phyloP scores from a whole-genome alignment of 1,140 invertebrate species.

The Drosophila miranda region DNA sequence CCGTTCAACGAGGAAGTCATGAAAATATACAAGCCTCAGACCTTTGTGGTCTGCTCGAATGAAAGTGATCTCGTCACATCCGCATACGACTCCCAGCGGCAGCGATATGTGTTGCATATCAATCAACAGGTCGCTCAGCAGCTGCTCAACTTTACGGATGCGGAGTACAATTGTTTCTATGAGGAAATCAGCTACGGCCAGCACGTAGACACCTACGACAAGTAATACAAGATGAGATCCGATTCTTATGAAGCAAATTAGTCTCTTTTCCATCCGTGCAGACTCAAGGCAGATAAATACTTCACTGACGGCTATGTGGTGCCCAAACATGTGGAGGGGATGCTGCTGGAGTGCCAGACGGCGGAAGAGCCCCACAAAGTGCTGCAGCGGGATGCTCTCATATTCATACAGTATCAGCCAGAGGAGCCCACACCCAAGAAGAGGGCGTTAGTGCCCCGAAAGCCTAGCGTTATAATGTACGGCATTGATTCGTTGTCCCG shows the following conservation, averaged over 20 bases:
- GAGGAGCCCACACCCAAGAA: constrained; percentile 1
- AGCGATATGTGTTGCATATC: constrained; percentile 57
- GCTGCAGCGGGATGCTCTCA: constrained; percentile 57
- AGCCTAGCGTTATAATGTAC: constrained; percentile 59
- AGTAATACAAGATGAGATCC: constrained; percentile 13
- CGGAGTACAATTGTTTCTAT: constrained; percentile 41
- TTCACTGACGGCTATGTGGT: constrained; percentile 21
- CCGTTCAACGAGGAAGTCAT: constrained; percentile 86
- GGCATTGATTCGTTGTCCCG: constrained; percentile 44
- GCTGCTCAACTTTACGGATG: constrained; percentile 23
- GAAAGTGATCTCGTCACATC: constrained; percentile 82
- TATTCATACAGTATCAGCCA: constrained; percentile 44
- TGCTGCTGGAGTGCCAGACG: constrained; percentile 45
- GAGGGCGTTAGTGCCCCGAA: neutral
- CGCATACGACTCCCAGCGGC: constrained; percentile 41
- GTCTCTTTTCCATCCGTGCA: neutral
- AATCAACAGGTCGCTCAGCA: constrained; percentile 64
- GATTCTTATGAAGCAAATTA: constrained; percentile 25
- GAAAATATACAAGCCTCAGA: constrained; percentile 84
- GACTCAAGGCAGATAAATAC: constrained; percentile 24
- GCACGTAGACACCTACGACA: constrained; percentile 24
- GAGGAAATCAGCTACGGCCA: constrained; percentile 19
- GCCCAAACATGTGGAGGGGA: constrained; percentile 30
- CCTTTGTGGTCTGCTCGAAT: constrained; percentile 84
- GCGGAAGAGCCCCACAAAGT: constrained; percentile 17